phyloP scores from a whole-genome alignment of 2,888 invertebrate genomes.

The Charanyca ferruginea region DNA sequence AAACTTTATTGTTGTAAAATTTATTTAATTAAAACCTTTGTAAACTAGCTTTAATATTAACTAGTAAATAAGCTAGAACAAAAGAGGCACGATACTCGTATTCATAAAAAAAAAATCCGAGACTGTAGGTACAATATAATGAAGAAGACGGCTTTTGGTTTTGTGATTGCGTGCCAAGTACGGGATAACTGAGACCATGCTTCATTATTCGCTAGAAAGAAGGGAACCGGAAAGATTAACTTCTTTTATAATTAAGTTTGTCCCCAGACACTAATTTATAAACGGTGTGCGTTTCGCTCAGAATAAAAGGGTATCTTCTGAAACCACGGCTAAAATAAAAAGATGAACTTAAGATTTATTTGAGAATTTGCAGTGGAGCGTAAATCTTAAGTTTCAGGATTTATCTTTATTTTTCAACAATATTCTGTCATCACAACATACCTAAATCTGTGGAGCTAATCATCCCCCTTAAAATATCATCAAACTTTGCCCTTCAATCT shows the following conservation, averaged over 20 bases:
- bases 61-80: constrained; percentile 19
- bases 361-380: constrained; percentile 17
- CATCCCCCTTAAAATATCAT: constrained; percentile 10
- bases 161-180: constrained; percentile 76
- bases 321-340: constrained; percentile 56
- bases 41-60: not conserved
- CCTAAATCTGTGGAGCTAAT: constrained; percentile 3
- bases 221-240: constrained; percentile 68
- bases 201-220: constrained; percentile 70
- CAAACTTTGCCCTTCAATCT: constrained; percentile 25
- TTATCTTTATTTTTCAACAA: constrained; percentile 6
- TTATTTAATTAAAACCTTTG: not conserved
- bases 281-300: constrained; percentile 46
- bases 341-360: constrained; percentile 45
- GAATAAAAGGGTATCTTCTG: constrained; percentile 47
- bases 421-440: not conserved
- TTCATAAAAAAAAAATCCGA: constrained; percentile 30
- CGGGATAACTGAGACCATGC: constrained; percentile 73
- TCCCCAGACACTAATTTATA: constrained; percentile 68
- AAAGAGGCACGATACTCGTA: constrained; percentile 32
- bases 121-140: constrained; percentile 74
- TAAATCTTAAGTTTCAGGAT: constrained; percentile 21
- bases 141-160: constrained; percentile 75
- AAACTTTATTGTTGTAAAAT: not conserved
- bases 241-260: constrained; percentile 71